A percentile compares a stretch with the other conserved stretches of the same genome.
These are phyloP conservation scores for Phrixothrix hirtus DNA, from an alignment of 2,888 invertebrate species.

Conservation along the genomic window DNA sequence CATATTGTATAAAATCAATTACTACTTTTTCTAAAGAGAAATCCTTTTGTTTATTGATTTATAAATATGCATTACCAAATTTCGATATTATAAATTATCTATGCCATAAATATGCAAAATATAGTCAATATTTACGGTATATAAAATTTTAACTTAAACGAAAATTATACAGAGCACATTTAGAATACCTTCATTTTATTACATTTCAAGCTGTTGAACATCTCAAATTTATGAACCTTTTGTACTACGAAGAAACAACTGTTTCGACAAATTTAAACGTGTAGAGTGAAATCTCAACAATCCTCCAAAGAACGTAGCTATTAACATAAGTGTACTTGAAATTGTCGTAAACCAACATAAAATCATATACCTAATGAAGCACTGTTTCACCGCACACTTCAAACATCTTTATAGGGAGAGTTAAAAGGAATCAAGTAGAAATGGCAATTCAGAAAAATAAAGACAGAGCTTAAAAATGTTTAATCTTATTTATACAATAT, in stretches of 20 bases:
- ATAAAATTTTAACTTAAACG: background rate
- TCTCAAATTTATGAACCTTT: conserved; percentile 14
- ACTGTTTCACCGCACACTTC: conserved; percentile 7
- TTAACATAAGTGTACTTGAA: conserved; percentile 43
- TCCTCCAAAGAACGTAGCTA: conserved; percentile 40
- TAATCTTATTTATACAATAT: no score
- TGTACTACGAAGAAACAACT: conserved; percentile 5
- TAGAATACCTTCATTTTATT: conserved; percentile 14
- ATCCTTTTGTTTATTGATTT: no score
- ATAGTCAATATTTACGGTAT: no score
- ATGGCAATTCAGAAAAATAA: no score
- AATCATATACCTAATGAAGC: conserved; percentile 34
- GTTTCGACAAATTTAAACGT: conserved; percentile 20
- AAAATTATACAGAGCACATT: no score
- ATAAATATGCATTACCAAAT: no score
- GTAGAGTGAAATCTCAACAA: conserved; percentile 30
- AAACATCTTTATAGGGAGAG: background rate
- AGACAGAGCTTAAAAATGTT: no score
- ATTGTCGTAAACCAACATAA: conserved; percentile 40
- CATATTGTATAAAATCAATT: no score
- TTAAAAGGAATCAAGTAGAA: no score
- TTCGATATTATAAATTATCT: no score
- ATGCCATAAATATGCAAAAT: no score
- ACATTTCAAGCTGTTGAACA: conserved; percentile 16
- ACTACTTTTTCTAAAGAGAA: no score